phyloP scores from a whole-genome alignment of 2,113 vertebrate species.

The Ochotona princeps region DNA sequence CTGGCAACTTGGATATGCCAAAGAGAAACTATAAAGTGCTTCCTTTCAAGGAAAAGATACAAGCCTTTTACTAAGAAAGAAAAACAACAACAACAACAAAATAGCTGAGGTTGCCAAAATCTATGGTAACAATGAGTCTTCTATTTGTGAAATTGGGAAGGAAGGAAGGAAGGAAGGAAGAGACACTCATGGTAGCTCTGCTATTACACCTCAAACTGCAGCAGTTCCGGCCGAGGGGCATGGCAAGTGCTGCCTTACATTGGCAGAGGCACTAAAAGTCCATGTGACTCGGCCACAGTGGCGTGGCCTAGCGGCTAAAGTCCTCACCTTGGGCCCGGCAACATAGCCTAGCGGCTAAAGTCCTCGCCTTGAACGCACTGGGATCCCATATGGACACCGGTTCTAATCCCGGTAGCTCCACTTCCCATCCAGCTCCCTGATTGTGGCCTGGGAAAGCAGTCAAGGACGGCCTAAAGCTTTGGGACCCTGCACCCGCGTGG shows the following conservation, averaged over 20 bases:
- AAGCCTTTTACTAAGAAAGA: not conserved
- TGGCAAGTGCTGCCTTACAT: not conserved
- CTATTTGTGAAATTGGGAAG: not conserved
- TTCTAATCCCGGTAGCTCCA: too few relatives aligned
- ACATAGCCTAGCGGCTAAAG: too few relatives aligned
- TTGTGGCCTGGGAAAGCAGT: too few relatives aligned
- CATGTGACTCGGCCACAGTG: too few relatives aligned
- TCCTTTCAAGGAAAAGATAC: not conserved
- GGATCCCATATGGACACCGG: too few relatives aligned
- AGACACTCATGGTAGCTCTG: not conserved
- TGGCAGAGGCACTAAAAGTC: not conserved
- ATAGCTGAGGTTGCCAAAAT: not conserved
- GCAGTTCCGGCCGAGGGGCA: not conserved
- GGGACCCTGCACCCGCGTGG: too few relatives aligned
- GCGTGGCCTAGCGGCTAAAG: too few relatives aligned
- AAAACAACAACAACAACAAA: not conserved
- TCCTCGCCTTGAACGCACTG: too few relatives aligned
- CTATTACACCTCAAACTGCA: not conserved
- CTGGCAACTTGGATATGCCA: not conserved
- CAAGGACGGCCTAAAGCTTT: too few relatives aligned
- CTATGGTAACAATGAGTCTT: not conserved
- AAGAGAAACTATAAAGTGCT: not conserved
- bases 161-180: not conserved
- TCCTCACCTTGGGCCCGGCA: too few relatives aligned
- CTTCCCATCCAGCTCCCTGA: too few relatives aligned